A percentile compares a stretch with the other conserved stretches of the same genome.
Evolutionary conservation across 2,113 vertebrate species (phyloP).

Genomic region (Caranx ignobilis): DNA sequence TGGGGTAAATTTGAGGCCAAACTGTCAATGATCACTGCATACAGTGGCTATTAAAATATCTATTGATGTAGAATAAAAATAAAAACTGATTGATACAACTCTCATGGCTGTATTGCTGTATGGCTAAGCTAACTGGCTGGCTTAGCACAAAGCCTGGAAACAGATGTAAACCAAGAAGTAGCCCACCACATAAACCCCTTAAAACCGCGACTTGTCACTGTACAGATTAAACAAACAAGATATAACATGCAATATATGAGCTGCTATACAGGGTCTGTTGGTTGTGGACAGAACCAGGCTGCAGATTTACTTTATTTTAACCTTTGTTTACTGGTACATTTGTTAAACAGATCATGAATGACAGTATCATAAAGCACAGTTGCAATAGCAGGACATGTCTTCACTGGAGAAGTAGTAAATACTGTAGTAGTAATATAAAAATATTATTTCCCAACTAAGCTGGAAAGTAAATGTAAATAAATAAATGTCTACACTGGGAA

Average conservation of each 20-base stretch:
- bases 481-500: background rate
- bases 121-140: background rate
- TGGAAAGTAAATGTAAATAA: no score
- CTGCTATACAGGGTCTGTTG: background rate
- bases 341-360: background rate
- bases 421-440: no score
- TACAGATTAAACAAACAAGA: background rate
- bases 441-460: background rate
- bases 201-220: no score
- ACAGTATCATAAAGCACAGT: background rate
- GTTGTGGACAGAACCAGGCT: background rate
- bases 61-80: background rate
- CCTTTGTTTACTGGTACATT: background rate
- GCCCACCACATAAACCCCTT: background rate
- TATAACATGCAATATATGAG: background rate
- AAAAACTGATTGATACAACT: background rate
- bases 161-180: background rate
- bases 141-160: background rate
- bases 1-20: conserved; percentile 6
- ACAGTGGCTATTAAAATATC: conserved; percentile 2
- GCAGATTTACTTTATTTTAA: background rate
- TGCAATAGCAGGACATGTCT: background rate
- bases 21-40: background rate
- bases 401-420: background rate
- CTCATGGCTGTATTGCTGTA: background rate